These are phyloP conservation scores for Pinctada fucata DNA, from an alignment of 2,888 invertebrate species.

Conservation along the genomic window DNA sequence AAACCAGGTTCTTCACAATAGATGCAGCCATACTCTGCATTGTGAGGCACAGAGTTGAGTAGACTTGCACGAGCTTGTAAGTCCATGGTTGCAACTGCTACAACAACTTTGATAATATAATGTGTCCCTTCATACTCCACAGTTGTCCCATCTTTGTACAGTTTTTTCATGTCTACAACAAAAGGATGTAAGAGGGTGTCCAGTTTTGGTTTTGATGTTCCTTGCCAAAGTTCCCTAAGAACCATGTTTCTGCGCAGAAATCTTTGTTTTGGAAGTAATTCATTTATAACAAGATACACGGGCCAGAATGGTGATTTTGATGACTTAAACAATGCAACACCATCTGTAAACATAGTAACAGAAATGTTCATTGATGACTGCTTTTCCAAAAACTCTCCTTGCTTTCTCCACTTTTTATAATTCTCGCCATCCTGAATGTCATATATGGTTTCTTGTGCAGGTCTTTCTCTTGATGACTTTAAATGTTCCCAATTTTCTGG, in stretches of 20 bases:
- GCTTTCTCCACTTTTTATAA: too few species aligned
- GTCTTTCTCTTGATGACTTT: too few species aligned
- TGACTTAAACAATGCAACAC: constrained; percentile 39
- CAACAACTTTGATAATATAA: constrained; percentile 28
- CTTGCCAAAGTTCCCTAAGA: constrained; percentile 30
- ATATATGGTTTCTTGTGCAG: too few species aligned
- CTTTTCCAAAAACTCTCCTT: too few species aligned
- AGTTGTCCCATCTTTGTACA: not conserved
- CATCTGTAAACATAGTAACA: constrained; percentile 37
- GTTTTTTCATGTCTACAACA: constrained; percentile 27
- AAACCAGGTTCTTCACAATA: constrained; percentile 38
- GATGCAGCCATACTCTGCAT: constrained; percentile 43
- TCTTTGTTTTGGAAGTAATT: constrained; percentile 31
- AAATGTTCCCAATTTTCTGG: too few species aligned
- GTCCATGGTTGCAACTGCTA: constrained; percentile 44
- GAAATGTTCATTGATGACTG: not conserved
- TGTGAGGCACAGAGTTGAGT: constrained; percentile 46
- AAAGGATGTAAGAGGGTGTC: constrained; percentile 42
- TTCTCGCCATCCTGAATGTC: too few species aligned
- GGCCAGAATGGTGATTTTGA: constrained; percentile 38
- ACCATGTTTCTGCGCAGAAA: constrained; percentile 41
- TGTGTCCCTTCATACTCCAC: not conserved
- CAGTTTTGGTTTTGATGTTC: constrained; percentile 45
- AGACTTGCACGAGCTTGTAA: constrained; percentile 45
- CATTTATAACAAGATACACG: constrained; percentile 41